phyloP scores from a whole-genome alignment of 2,888 invertebrate species.

The Subacronicta megacephala region DNA sequence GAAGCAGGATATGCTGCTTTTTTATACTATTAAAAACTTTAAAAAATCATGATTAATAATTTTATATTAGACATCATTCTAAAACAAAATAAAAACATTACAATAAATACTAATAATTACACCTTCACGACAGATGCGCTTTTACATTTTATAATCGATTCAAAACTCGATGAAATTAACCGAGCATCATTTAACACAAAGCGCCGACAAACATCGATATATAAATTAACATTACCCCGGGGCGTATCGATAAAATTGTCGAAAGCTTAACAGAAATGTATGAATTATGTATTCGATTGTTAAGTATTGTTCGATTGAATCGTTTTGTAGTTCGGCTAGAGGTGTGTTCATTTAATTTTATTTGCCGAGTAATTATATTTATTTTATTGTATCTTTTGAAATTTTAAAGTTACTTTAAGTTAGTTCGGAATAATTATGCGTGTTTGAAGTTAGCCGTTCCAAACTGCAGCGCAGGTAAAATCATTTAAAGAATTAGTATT shows the following conservation, averaged over 20 bases:
- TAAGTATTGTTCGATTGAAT: constrained; percentile 57
- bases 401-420: not conserved
- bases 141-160: constrained; percentile 62
- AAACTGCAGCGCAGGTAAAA: no score
- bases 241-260: constrained; percentile 62
- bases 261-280: constrained; percentile 64
- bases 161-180: constrained; percentile 63
- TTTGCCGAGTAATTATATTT: constrained; percentile 28
- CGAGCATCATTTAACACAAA: constrained; percentile 63
- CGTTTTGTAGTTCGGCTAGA: constrained; percentile 47
- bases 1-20: no score
- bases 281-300: constrained; percentile 62
- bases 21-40: no score
- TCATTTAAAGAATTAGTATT: no score
- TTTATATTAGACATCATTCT: constrained; percentile 1
- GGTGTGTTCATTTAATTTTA: constrained; percentile 44
- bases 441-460: no score
- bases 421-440: no score
- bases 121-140: constrained; percentile 69
- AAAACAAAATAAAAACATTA: constrained; percentile 55
- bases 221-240: constrained; percentile 62
- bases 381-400: constrained; percentile 7
- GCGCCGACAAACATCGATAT: constrained; percentile 61
- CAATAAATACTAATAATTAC: constrained; percentile 58
- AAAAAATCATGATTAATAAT: not conserved